These are phyloP conservation scores for Tamias sibiricus DNA, from an alignment of 2,113 vertebrate genomes.

Conservation along the genomic window DNA sequence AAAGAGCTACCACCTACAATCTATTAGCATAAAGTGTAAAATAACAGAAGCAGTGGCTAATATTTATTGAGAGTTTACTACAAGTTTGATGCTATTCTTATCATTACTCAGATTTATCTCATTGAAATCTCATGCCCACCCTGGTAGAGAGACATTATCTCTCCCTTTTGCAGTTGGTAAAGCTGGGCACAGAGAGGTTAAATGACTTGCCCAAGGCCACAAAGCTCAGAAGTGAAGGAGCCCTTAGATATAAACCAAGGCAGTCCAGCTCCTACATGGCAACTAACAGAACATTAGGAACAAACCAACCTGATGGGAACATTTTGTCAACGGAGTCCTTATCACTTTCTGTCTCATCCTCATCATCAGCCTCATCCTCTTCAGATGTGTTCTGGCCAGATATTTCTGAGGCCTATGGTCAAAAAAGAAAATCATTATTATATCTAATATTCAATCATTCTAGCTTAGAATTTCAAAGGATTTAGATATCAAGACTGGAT, in stretches of 20 bases:
- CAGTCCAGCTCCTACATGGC: background rate
- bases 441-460: background rate
- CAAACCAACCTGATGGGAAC: constrained; percentile 78
- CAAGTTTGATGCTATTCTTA: background rate
- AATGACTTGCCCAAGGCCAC: background rate
- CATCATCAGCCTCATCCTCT: constrained; percentile 78
- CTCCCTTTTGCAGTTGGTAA: constrained; percentile 6
- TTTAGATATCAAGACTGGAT: background rate
- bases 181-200: constrained; percentile 5
- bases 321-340: constrained; percentile 68
- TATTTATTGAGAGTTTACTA: background rate
- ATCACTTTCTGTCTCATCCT: constrained; percentile 84
- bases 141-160: background rate
- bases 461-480: constrained; percentile 10
- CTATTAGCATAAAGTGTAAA: background rate
- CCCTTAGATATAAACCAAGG: background rate
- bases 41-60: background rate
- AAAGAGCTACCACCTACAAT: background rate
- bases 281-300: background rate
- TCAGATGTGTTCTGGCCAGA: constrained; percentile 77
- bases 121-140: background rate
- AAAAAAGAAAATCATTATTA: constrained; percentile 45
- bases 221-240: constrained; percentile 1
- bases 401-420: constrained; percentile 86
- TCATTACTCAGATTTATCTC: background rate